phyloP scores from a whole-genome alignment of 2,797 vertebrate species.

The Coregonus sp. region DNA sequence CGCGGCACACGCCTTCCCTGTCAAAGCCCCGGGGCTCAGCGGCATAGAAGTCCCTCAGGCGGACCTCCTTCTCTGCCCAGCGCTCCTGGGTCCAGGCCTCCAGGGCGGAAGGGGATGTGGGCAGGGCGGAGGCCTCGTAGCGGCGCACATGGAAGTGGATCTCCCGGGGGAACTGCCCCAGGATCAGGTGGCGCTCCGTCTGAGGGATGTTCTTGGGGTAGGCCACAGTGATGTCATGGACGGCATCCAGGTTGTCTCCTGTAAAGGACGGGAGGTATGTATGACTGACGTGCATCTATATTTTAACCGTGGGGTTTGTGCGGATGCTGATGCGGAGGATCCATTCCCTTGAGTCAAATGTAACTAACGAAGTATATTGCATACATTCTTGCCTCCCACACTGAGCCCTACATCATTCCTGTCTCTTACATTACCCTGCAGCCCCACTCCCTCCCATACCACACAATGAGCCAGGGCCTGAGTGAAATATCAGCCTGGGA shows the following conservation, averaged over 20 bases:
- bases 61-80: slow-evolving; percentile 92
- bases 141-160: slow-evolving; percentile 94
- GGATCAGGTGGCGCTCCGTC: slow-evolving; percentile 90
- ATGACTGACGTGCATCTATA: too few species aligned
- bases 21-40: slow-evolving; percentile 77
- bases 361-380: too few species aligned
- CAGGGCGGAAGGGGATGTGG: slow-evolving; percentile 76
- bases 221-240: slow-evolving; percentile 96
- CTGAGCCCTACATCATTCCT: slow-evolving; percentile 6
- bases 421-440: slow-evolving; percentile 13
- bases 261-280: slow-evolving; percentile 1
- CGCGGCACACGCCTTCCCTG: slow-evolving; percentile 63
- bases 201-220: slow-evolving; percentile 96
- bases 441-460: slow-evolving; percentile 15
- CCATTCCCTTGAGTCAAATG: too few species aligned
- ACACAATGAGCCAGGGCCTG: slow-evolving; percentile 9
- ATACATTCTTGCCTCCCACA: background rate
- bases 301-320: background rate
- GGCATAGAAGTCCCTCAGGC: slow-evolving; percentile 85
- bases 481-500: slow-evolving; percentile 44
- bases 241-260: slow-evolving; percentile 92
- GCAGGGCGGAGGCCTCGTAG: slow-evolving; percentile 81
- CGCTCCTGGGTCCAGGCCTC: slow-evolving; percentile 90
- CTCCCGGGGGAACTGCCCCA: slow-evolving; percentile 89
- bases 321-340: too few species aligned